phyloP scores from a whole-genome alignment of 37 sponge, comb jelly and placozoan species.

The Aphrocallistes beatrix region DNA sequence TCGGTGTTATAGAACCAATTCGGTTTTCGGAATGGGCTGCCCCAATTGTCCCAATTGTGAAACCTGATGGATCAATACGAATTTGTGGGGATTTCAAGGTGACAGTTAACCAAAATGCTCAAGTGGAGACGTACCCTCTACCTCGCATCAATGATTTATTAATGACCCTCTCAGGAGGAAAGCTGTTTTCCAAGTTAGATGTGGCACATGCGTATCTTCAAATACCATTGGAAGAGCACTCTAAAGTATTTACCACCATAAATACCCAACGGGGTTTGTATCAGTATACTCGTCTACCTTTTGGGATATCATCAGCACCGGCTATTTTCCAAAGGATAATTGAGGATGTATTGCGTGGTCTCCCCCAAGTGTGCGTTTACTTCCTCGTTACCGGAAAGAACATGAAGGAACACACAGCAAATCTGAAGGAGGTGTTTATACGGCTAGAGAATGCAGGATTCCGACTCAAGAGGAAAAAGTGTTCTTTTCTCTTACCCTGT shows the following conservation, averaged over 20 bases:
- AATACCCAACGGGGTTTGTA: conserved; percentile 49
- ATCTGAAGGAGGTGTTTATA: neutral
- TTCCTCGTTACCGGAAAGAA: neutral
- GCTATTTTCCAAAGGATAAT: conserved; percentile 50
- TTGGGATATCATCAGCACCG: conserved; percentile 39
- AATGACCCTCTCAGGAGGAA: conserved; percentile 23
- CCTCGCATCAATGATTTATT: conserved; percentile 25
- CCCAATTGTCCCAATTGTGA: no score
- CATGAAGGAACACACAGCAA: neutral
- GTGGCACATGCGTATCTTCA: conserved; percentile 33
- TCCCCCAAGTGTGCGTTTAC: conserved; percentile 21
- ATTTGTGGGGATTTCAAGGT: conserved; percentile 34
- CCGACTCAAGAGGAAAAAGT: conserved; percentile 9
- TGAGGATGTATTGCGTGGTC: conserved; percentile 37
- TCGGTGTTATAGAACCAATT: conserved; percentile 20
- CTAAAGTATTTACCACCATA: conserved; percentile 26
- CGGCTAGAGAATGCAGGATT: neutral
- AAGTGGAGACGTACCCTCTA: conserved; percentile 20
- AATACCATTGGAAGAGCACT: conserved; percentile 22
- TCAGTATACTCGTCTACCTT: conserved; percentile 44
- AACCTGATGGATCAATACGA: conserved; percentile 27
- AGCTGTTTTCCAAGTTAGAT: conserved; percentile 29
- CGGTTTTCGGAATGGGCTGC: conserved; percentile 23
- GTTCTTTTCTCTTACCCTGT: neutral
- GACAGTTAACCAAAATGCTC: conserved; percentile 15